These are phyloP conservation scores for Steatocranus sp. DNA, from an alignment of 2,797 vertebrate genomes.

Conservation along the genomic window DNA sequence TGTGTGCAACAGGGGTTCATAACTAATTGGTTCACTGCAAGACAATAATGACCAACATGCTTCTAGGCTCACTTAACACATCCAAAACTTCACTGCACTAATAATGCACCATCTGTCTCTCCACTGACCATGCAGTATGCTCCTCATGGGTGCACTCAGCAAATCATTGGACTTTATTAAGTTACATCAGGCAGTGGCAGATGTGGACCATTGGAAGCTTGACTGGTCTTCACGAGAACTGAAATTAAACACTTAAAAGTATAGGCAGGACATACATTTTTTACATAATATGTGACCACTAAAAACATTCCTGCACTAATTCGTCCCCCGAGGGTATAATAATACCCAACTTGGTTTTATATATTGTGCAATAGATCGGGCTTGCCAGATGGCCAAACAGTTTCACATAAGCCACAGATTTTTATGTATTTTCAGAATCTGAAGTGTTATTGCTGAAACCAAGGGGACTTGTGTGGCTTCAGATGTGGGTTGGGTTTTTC, in stretches of 20 bases:
- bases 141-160: neutral
- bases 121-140: neutral
- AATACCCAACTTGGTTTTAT: neutral
- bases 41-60: conserved; percentile 28
- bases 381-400: neutral
- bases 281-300: neutral
- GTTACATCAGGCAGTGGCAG: neutral
- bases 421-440: neutral
- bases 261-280: neutral
- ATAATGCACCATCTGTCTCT: conserved; percentile 31
- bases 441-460: neutral
- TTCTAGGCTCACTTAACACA: conserved; percentile 36
- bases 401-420: neutral
- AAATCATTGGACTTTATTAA: neutral
- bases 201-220: neutral
- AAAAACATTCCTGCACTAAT: neutral
- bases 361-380: neutral
- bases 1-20: conserved; percentile 3
- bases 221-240: neutral
- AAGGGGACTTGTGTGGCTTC: neutral
- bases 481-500: neutral
- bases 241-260: neutral
- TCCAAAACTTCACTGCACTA: conserved; percentile 15
- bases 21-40: conserved; percentile 39
- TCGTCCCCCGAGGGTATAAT: neutral